These are phyloP conservation scores for Blastobasis adustella DNA, from an alignment of 2,888 invertebrate genomes.

Conservation along the genomic window DNA sequence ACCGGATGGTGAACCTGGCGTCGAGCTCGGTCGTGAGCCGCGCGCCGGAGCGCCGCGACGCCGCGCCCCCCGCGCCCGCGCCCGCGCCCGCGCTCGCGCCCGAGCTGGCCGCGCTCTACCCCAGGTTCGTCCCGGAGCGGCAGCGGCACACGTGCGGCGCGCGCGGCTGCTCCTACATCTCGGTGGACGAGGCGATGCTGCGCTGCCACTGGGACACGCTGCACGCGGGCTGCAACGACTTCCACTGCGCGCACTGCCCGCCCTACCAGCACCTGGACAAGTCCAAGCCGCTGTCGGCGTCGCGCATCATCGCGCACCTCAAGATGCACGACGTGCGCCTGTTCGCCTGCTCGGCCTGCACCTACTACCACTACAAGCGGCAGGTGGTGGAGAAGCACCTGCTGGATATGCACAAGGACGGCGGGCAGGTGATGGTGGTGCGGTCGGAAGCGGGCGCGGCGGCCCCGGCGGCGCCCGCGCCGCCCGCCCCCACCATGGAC, in stretches of 20 bases:
- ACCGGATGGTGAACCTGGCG: conserved; percentile 89
- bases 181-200: conserved; percentile 81
- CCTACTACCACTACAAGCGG: conserved; percentile 77
- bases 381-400: conserved; percentile 80
- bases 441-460: conserved; percentile 38
- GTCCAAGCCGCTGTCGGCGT: conserved; percentile 60
- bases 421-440: conserved; percentile 48
- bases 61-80: conserved; percentile 12
- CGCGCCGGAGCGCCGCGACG: conserved; percentile 26
- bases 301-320: conserved; percentile 81
- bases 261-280: conserved; percentile 67
- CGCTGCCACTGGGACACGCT: conserved; percentile 82
- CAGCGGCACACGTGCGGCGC: conserved; percentile 83
- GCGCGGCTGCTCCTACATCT: conserved; percentile 80
- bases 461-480: conserved; percentile 17
- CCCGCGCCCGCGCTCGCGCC: conserved; percentile 23
- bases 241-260: conserved; percentile 84
- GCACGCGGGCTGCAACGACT: conserved; percentile 76
- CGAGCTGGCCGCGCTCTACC: conserved; percentile 41
- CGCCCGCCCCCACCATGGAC: conserved; percentile 57
- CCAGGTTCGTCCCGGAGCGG: conserved; percentile 68
- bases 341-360: conserved; percentile 82
- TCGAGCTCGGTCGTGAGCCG: conserved; percentile 74
- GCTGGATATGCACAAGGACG: conserved; percentile 74
- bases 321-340: conserved; percentile 83